A percentile compares a stretch with the other conserved stretches of the same genome.
These are phyloP conservation scores for Thereva unica DNA, from an alignment of 2,888 invertebrate species.

Conservation along the genomic window DNA sequence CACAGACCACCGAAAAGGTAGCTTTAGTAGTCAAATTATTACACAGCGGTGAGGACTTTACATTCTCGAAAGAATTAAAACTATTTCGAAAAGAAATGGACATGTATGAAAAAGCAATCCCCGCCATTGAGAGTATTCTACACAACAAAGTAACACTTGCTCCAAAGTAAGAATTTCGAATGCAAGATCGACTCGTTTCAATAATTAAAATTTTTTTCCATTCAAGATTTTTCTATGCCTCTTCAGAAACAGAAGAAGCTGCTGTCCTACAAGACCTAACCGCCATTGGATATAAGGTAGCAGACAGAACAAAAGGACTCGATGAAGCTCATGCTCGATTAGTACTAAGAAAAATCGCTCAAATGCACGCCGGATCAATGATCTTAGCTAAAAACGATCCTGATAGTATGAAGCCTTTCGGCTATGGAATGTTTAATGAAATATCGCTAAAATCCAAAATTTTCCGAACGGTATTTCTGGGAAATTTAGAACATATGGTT, in stretches of 20 bases:
- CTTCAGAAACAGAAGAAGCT: slow-evolving; percentile 19
- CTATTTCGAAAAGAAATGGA: slow-evolving; percentile 59
- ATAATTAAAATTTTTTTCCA: not conserved
- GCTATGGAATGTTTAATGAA: slow-evolving; percentile 38
- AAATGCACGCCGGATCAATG: slow-evolving; percentile 62
- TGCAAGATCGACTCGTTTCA: not conserved
- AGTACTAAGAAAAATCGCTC: slow-evolving; percentile 61
- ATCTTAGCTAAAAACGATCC: slow-evolving; percentile 59
- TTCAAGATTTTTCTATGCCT: slow-evolving; percentile 12
- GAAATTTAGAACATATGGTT: slow-evolving; percentile 40
- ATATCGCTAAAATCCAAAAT: not conserved
- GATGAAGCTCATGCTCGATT: slow-evolving; percentile 60
- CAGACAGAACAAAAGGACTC: slow-evolving; percentile 60
- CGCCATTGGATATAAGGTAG: slow-evolving; percentile 59
- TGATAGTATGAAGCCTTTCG: slow-evolving; percentile 38
- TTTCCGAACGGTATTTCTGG: slow-evolving; percentile 37
- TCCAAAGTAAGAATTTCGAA: slow-evolving; percentile 48
- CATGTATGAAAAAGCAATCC: slow-evolving; percentile 58
- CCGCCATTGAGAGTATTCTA: slow-evolving; percentile 57
- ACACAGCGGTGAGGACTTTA: slow-evolving; percentile 55
- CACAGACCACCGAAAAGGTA: slow-evolving; percentile 50
- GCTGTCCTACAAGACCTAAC: slow-evolving; percentile 52
- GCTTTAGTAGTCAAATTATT: slow-evolving; percentile 54
- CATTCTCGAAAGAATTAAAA: slow-evolving; percentile 57
- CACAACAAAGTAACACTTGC: slow-evolving; percentile 54